phyloP scores from a whole-genome alignment of 2,113 vertebrate genomes.

The Paramisgurnus dabryanus region DNA sequence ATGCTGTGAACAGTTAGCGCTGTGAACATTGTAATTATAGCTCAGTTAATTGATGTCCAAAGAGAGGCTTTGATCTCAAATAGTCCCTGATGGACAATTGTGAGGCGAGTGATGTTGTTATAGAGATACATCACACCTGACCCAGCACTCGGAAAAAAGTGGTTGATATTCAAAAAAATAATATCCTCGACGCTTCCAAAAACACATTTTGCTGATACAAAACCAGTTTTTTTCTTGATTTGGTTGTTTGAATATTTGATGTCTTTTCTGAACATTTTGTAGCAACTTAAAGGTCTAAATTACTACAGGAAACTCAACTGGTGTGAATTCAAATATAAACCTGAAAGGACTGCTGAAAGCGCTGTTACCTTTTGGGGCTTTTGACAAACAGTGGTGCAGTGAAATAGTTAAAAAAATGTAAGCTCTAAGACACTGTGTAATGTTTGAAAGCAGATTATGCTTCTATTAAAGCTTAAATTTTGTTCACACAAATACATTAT shows the following conservation, averaged over 20 bases:
- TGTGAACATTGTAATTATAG: conserved; percentile 40
- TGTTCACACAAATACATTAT: no score
- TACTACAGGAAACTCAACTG: background rate
- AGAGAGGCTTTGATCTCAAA: conserved; percentile 40
- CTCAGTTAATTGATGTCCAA: conserved; percentile 24
- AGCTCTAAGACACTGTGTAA: no score
- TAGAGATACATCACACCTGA: conserved; percentile 12
- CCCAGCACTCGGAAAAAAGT: background rate
- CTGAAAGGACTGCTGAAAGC: background rate
- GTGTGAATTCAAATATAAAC: background rate
- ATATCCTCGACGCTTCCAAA: background rate
- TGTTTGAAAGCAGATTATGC: no score
- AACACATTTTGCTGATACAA: background rate
- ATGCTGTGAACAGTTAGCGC: conserved; percentile 17
- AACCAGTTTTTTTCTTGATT: conserved; percentile 3
- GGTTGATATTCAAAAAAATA: conserved; percentile 14
- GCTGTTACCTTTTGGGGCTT: background rate
- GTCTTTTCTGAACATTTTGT: background rate
- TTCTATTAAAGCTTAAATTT: no score
- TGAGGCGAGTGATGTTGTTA: conserved; percentile 9
- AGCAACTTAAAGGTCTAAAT: conserved; percentile 11
- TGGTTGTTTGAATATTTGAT: conserved; percentile 20
- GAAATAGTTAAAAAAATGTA: background rate
- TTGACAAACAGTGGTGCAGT: background rate
- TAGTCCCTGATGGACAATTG: conserved; percentile 30